Base-by-base conservation (phyloP, 2,888 invertebrate genomes). In the Nymphalis urticae region DNA sequence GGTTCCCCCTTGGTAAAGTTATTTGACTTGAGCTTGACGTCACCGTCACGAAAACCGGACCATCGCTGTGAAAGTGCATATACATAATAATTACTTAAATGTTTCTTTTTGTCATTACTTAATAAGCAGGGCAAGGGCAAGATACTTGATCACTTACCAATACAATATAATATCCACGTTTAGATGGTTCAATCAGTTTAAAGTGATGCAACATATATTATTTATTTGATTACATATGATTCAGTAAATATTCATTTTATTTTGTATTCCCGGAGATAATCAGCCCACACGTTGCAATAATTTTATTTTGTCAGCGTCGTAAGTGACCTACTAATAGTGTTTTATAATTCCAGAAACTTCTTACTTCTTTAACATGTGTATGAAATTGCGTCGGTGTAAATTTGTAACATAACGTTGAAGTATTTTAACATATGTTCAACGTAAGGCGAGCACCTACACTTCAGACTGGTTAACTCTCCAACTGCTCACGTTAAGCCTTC, bases 41-140 rank as follows among this genome's bases (percentile, higher is more conserved):
- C 79, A 79, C 78, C 79, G 73, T 80, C 79, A 75, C 82, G 81
- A 80, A 78, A 79, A 83, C 83, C 84, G 81, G 83, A 79, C 75
- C 80, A 80, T 79, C 86, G 86, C 88, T 89, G 88, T 84, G 87
- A 84, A 88, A 65, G 85, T 83, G 84, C 85, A 84, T 82, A 87
- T 75, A 84, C 72, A 54, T 21, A 27, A 21, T 62, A n/a, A 66
- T 70, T 70, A 70, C 48, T 63, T 51, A 51, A 48, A 60, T 60
- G 50, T 58, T 50, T 42, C 13, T 51, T 42, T 42, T 42, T 60
- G 27, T 32, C 0, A 36, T 17, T 56, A 36, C 53, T 48, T 24
- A n/a, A 24, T 27, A 19, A 48, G 24, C 2, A 16, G 32, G 36
- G 9, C 50, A 36, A 36, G 54, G 13, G 32, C 60, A 47, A 21